Evolutionary conservation across 2,888 invertebrate species (phyloP).

Genomic region (Geotrupes spiniger): DNA sequence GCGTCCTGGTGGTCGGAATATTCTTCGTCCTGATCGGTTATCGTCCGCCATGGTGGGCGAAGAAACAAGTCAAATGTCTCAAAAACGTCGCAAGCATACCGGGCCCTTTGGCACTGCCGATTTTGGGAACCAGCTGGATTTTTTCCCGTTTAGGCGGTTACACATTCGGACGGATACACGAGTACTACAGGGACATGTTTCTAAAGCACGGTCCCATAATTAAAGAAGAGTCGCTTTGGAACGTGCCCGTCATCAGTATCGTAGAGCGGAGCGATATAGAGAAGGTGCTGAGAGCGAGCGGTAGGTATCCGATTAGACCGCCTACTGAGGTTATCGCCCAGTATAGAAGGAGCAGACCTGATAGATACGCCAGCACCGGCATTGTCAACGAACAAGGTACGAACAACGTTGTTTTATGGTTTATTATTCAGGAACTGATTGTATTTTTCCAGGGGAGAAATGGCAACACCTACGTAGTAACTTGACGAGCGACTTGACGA

Average conservation of each 20-base stretch:
- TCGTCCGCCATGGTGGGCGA: slow-evolving; percentile 41
- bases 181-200: slow-evolving; percentile 75
- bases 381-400: slow-evolving; percentile 77
- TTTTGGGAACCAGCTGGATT: slow-evolving; percentile 79
- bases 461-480: slow-evolving; percentile 73
- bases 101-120: slow-evolving; percentile 69
- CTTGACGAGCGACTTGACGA: slow-evolving; percentile 73
- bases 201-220: slow-evolving; percentile 72
- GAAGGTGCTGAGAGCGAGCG: slow-evolving; percentile 67
- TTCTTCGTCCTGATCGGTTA: slow-evolving; percentile 39
- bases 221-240: slow-evolving; percentile 73
- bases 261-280: slow-evolving; percentile 72
- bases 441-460: slow-evolving; percentile 61
- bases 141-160: slow-evolving; percentile 65
- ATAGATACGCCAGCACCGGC: slow-evolving; percentile 78
- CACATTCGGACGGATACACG: slow-evolving; percentile 71
- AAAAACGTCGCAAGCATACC: slow-evolving; percentile 56
- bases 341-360: slow-evolving; percentile 71
- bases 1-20: slow-evolving; percentile 22
- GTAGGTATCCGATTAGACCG: slow-evolving; percentile 76
- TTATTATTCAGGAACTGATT: not conserved
- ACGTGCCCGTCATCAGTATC: slow-evolving; percentile 70
- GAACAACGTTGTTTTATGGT: slow-evolving; percentile 11
- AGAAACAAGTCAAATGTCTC: slow-evolving; percentile 2
- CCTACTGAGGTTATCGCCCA: slow-evolving; percentile 77